Percentiles rank a stretch among this genome's conserved stretches.
Conservation (phyloP, 1,140 invertebrate genomes). For the Leptinotarsa defecta region DNA sequence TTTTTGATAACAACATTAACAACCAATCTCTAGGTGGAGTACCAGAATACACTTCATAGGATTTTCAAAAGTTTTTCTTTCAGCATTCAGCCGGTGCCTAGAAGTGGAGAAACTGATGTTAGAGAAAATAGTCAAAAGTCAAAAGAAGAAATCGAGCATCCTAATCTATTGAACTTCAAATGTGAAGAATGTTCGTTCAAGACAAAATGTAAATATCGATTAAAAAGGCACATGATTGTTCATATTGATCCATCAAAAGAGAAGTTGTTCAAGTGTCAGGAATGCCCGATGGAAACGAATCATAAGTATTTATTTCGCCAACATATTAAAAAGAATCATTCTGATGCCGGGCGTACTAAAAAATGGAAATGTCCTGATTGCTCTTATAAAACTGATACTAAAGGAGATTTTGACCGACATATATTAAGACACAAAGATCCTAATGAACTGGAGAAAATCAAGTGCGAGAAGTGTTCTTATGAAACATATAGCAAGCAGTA, state of each 20-base stretch:
- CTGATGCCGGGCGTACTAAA: neutral
- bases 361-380: neutral
- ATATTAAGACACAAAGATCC: neutral
- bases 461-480: neutral
- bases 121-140: too few relatives aligned
- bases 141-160: too few relatives aligned
- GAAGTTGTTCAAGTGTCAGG: neutral
- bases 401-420: neutral
- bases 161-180: neutral
- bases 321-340: neutral
- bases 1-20: too few relatives aligned
- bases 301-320: neutral
- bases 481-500: neutral
- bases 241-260: neutral
- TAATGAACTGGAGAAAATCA: constrained; percentile 27
- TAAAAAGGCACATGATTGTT: neutral
- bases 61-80: too few relatives aligned
- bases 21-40: too few relatives aligned
- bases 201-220: neutral
- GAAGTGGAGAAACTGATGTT: too few relatives aligned
- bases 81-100: too few relatives aligned
- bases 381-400: neutral
- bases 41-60: too few relatives aligned
- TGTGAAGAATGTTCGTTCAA: neutral
- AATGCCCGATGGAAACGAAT: neutral